A percentile compares a stretch with the other conserved stretches of the same genome.
Conservation (phyloP, 2,113 vertebrate species). For the Hipposideros armiger region DNA sequence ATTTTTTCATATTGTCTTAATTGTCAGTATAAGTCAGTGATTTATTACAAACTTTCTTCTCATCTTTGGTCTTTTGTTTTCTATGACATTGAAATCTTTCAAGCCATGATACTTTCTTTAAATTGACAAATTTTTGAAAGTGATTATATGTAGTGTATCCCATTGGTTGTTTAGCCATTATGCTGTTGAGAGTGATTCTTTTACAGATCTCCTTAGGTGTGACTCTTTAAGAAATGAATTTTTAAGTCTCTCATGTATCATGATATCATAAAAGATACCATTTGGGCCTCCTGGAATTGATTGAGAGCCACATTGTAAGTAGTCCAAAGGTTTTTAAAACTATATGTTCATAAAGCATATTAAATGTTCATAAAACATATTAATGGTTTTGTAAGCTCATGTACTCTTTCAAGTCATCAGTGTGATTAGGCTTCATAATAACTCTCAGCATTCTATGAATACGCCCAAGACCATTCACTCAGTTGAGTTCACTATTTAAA, state of each 20-base stretch:
- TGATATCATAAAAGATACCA: conserved; percentile 35
- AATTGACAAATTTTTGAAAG: conserved; percentile 33
- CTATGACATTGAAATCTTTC: conserved; percentile 23
- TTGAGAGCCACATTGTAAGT: conserved; percentile 23
- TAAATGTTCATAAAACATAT: conserved; percentile 36
- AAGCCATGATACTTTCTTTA: conserved; percentile 12
- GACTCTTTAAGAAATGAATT: conserved; percentile 31
- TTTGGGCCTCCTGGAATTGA: background rate
- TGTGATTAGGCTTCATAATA: conserved; percentile 48
- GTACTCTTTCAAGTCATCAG: conserved; percentile 19
- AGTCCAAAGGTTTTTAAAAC: conserved; percentile 53
- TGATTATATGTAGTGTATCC: background rate
- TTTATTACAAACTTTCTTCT: background rate
- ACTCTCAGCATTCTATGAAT: conserved; percentile 44
- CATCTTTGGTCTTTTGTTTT: conserved; percentile 16
- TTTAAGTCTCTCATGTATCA: conserved; percentile 26
- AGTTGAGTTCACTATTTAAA: conserved; percentile 15
- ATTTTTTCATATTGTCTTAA: conserved; percentile 46
- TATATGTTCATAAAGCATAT: conserved; percentile 22
- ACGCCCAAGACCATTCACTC: conserved; percentile 49
- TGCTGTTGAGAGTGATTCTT: background rate
- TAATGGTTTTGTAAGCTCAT: conserved; percentile 13
- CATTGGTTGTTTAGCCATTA: conserved; percentile 8
- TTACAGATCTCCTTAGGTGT: conserved; percentile 3
- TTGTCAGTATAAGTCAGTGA: background rate